A percentile compares a stretch with the other conserved stretches of the same genome.
These are phyloP conservation scores for Huso huso DNA, from an alignment of 2,797 vertebrate genomes.

Conservation along the genomic window DNA sequence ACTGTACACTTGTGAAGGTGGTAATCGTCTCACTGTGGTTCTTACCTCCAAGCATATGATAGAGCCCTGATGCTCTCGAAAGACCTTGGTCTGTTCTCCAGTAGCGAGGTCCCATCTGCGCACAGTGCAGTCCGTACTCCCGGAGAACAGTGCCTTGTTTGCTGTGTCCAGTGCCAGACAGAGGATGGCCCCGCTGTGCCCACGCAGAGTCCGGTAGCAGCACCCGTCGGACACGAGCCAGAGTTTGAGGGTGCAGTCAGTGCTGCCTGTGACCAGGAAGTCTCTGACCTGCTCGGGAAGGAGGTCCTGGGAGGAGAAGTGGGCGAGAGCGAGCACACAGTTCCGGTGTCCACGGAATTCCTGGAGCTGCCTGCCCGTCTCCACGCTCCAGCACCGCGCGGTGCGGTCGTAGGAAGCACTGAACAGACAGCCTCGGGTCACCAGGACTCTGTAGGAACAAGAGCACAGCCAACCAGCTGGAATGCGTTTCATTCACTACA, in stretches of 20 bases:
- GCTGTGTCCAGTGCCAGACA: slow-evolving; percentile 57
- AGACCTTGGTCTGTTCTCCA: slow-evolving; percentile 59
- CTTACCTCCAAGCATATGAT: slow-evolving; percentile 70
- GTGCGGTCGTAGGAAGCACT: slow-evolving; percentile 68
- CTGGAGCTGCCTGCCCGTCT: slow-evolving; percentile 51
- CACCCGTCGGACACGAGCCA: slow-evolving; percentile 66
- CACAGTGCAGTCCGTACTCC: slow-evolving; percentile 62
- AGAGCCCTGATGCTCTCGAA: slow-evolving; percentile 65
- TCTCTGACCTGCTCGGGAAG: slow-evolving; percentile 43
- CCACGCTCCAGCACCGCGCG: slow-evolving; percentile 58
- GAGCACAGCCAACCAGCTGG: too few relatives aligned
- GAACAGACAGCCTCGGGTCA: slow-evolving; percentile 56
- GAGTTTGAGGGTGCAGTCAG: slow-evolving; percentile 61
- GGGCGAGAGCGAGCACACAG: slow-evolving; percentile 60
- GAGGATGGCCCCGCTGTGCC: slow-evolving; percentile 62
- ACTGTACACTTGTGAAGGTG: too few relatives aligned
- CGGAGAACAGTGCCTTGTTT: slow-evolving; percentile 59
- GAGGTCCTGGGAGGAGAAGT: slow-evolving; percentile 53
- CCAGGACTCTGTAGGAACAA: slow-evolving; percentile 52
- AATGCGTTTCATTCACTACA: too few relatives aligned
- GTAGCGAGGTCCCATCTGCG: slow-evolving; percentile 66
- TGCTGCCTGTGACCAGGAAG: slow-evolving; percentile 66
- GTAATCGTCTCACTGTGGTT: too few relatives aligned
- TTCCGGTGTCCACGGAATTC: slow-evolving; percentile 66
- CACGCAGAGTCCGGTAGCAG: slow-evolving; percentile 63